Conservation (phyloP, 2,113 vertebrate genomes). For the Leptobrachium leishanense region DNA sequence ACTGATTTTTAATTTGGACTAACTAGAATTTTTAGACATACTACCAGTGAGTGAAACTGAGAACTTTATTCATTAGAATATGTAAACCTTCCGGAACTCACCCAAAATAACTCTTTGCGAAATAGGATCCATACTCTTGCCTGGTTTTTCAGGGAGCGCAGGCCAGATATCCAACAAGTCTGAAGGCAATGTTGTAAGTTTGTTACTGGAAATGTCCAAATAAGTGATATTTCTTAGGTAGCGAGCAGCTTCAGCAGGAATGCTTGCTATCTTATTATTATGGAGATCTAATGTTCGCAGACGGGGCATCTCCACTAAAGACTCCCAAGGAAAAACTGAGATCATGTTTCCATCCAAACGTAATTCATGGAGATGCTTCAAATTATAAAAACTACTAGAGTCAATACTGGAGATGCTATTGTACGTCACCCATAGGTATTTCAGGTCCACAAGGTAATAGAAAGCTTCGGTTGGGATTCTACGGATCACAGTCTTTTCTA, state of each 20-base stretch:
- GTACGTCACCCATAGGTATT: constrained; percentile 91
- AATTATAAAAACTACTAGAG: constrained; percentile 87
- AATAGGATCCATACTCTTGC: constrained; percentile 55
- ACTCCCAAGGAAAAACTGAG: constrained; percentile 86
- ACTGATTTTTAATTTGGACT: no score
- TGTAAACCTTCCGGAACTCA: constrained; percentile 55
- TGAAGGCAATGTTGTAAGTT: constrained; percentile 81
- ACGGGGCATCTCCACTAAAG: constrained; percentile 83
- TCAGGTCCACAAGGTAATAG: constrained; percentile 90
- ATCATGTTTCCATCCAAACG: constrained; percentile 89
- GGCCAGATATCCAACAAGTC: constrained; percentile 93
- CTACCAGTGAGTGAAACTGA: no score
- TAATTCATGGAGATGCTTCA: constrained; percentile 88
- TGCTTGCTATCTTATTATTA: constrained; percentile 81
- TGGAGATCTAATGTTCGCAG: constrained; percentile 87
- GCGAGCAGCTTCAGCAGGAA: constrained; percentile 73
- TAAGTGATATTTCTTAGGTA: constrained; percentile 84
- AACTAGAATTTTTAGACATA: no score
- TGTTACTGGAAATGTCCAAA: constrained; percentile 94
- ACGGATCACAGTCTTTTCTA: constrained; percentile 87
- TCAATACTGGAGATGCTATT: constrained; percentile 83
- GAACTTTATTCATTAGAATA: no score
- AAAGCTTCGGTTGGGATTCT: constrained; percentile 86
- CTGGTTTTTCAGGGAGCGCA: constrained; percentile 65
- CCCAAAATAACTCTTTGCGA: constrained; percentile 81